phyloP scores from a whole-genome alignment of 2,888 invertebrate species.

The Enoplolaimus lenunculus region DNA sequence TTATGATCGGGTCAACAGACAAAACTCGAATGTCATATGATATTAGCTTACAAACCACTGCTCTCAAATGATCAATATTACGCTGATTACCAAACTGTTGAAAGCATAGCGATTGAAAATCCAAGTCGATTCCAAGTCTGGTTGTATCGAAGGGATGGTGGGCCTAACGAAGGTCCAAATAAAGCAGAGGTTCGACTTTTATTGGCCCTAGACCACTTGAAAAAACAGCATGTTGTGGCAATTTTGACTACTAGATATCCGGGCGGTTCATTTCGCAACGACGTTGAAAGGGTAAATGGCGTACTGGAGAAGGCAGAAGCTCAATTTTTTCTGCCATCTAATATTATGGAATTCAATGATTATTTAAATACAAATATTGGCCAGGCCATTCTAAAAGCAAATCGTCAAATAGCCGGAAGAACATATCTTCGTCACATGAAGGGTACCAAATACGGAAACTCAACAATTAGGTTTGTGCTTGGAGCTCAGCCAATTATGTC shows the following conservation, averaged over 20 bases:
- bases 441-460: background rate
- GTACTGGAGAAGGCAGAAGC: background rate
- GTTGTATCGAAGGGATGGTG: background rate
- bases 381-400: background rate
- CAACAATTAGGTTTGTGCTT: background rate
- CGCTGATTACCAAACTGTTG: too few species aligned
- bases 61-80: too few species aligned
- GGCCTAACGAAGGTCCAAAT: background rate
- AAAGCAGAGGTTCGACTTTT: background rate
- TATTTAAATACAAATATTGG: too few species aligned
- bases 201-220: background rate
- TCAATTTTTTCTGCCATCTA: background rate
- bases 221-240: background rate
- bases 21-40: too few species aligned
- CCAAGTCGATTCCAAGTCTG: background rate
- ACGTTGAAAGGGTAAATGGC: background rate
- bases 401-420: background rate
- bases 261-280: background rate
- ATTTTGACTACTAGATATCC: background rate
- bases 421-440: background rate
- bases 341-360: too few species aligned
- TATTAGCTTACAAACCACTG: too few species aligned
- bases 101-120: too few species aligned
- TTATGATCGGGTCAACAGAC: too few species aligned
- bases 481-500: background rate